Percentiles rank a stretch among this genome's conserved stretches.
phyloP scores from a whole-genome alignment of 2,113 vertebrate species.

The Oxyruncus cristatus region DNA sequence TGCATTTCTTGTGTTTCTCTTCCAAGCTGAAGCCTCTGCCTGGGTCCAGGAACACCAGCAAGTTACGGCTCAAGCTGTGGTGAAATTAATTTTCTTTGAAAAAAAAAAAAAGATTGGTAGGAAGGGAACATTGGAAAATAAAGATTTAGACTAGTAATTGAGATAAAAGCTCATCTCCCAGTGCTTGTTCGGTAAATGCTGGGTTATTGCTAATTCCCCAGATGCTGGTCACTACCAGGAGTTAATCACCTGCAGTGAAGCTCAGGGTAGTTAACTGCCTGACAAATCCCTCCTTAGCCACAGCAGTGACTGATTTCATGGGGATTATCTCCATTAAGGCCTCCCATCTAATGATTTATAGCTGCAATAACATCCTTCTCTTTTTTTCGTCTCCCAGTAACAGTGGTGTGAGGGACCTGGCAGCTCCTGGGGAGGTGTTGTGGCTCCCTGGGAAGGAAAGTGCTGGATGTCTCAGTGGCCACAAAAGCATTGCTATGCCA shows the following conservation, averaged over 20 bases:
- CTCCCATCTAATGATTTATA: slow-evolving; percentile 55
- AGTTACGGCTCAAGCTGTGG: not conserved
- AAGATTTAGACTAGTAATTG: slow-evolving; percentile 42
- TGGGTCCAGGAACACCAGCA: not conserved
- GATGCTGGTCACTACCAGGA: slow-evolving; percentile 45
- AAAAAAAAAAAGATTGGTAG: not conserved
- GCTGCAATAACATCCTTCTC: not conserved
- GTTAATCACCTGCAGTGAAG: slow-evolving; percentile 44
- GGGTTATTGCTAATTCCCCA: slow-evolving; percentile 50
- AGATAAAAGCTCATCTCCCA: slow-evolving; percentile 30
- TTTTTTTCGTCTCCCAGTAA: not conserved
- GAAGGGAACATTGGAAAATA: not conserved
- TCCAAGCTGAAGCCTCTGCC: not conserved
- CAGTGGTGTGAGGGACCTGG: not conserved
- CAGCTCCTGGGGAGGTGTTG: not conserved
- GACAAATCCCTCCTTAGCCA: slow-evolving; percentile 56
- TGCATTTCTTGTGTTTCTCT: not conserved
- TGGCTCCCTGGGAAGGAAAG: not conserved
- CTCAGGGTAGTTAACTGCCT: slow-evolving; percentile 56
- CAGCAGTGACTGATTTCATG: slow-evolving; percentile 44
- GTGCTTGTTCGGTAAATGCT: slow-evolving; percentile 1
- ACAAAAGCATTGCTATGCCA: not conserved
- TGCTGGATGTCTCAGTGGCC: not conserved
- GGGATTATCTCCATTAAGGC: slow-evolving; percentile 56
- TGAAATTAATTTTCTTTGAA: not conserved